phyloP scores from a whole-genome alignment of 2,797 vertebrate species.

The Hemitrygon akajei region DNA sequence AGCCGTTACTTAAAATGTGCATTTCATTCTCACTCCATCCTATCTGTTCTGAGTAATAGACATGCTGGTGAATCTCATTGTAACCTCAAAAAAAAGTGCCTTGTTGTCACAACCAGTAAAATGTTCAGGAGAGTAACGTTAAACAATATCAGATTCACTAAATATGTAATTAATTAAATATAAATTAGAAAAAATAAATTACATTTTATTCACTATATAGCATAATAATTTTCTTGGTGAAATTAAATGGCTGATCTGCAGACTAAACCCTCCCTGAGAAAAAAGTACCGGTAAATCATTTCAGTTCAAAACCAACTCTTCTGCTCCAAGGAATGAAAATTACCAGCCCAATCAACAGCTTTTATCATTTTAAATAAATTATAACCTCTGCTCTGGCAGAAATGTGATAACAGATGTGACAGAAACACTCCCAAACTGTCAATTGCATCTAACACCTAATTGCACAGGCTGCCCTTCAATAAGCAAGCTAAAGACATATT shows the following conservation, averaged over 20 bases:
- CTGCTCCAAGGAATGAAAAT: neutral
- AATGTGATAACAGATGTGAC: neutral
- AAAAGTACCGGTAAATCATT: neutral
- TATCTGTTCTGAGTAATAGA: too few species aligned
- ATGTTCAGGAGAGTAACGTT: neutral
- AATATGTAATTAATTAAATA: neutral
- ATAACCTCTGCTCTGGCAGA: neutral
- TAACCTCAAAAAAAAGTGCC: too few species aligned
- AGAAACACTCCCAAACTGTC: neutral
- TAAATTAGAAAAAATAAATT: neutral
- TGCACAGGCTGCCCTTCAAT: neutral
- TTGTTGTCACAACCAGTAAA: neutral
- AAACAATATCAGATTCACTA: neutral
- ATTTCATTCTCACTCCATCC: too few species aligned
- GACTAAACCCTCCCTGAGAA: neutral
- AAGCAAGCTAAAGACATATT: neutral
- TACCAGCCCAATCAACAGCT: neutral
- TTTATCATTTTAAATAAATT: constrained; percentile 13
- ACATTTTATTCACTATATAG: neutral
- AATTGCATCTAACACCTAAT: neutral
- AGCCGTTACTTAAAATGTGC: too few species aligned
- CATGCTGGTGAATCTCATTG: too few species aligned
- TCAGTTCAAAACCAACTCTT: neutral
- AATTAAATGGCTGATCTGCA: neutral
- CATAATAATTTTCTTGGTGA: neutral